Conservation (phyloP, 2,888 invertebrate species). For the Ypsolopha sequella region DNA sequence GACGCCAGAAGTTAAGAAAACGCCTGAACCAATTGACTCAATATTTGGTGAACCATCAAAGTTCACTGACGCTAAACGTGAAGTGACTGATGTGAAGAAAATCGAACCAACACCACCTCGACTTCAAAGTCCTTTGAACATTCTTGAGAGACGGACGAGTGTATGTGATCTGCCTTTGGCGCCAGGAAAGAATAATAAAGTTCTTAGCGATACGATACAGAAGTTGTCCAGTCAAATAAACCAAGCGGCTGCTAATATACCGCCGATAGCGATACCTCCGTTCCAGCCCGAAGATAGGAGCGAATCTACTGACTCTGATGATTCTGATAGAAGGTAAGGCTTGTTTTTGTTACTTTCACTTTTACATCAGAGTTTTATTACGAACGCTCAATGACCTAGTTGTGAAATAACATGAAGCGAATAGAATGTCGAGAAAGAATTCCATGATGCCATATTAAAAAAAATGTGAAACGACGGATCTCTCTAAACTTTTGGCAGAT, state of each 20-base stretch:
- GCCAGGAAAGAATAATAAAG: constrained; percentile 69
- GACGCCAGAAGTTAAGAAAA: constrained; percentile 13
- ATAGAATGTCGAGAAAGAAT: too few relatives aligned
- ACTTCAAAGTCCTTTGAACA: constrained; percentile 46
- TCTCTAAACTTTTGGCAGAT: too few relatives aligned
- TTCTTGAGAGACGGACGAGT: constrained; percentile 53
- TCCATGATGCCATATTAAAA: too few relatives aligned
- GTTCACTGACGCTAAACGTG: constrained; percentile 41
- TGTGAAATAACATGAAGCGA: too few relatives aligned
- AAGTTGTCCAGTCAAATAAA: constrained; percentile 69
- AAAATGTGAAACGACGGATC: too few relatives aligned
- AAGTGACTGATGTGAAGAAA: constrained; percentile 42
- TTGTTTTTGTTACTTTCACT: too few relatives aligned
- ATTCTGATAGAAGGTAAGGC: constrained; percentile 51
- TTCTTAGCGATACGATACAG: constrained; percentile 74
- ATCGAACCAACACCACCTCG: constrained; percentile 39
- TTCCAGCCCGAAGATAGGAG: constrained; percentile 50
- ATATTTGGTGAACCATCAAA: constrained; percentile 55
- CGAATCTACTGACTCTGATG: constrained; percentile 60
- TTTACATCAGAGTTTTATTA: too few relatives aligned
- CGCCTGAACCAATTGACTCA: constrained; percentile 31
- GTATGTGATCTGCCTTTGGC: constrained; percentile 47
- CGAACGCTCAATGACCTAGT: too few relatives aligned
- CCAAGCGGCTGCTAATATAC: constrained; percentile 37
- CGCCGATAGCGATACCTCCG: constrained; percentile 31